Conservation (phyloP, 2,797 vertebrate species). For the Smutsia temminckii region DNA sequence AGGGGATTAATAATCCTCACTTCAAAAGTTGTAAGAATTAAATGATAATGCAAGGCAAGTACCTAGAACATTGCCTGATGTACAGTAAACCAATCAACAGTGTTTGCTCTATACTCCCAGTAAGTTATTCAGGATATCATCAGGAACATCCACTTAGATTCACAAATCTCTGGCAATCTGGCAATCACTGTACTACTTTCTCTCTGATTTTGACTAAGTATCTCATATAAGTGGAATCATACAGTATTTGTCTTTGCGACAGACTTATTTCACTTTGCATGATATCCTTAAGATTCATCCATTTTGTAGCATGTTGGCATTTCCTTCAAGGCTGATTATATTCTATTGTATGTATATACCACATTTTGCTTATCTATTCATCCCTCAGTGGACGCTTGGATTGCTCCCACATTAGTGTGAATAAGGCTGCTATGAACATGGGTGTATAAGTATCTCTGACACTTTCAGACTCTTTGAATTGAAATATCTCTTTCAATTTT, state of each 20-base stretch:
- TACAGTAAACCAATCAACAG: not conserved
- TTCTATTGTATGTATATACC: not conserved
- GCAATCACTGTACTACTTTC: not conserved
- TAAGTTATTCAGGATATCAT: not conserved
- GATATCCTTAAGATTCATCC: not conserved
- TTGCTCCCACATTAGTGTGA: not conserved
- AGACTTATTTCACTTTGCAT: not conserved
- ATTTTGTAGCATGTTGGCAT: not conserved
- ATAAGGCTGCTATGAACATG: not conserved
- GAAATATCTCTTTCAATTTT: not conserved
- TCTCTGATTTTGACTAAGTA: not conserved
- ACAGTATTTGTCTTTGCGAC: not conserved
- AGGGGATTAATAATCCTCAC: not conserved
- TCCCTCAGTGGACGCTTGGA: not conserved
- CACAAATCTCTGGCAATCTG: not conserved
- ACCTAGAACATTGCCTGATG: not conserved
- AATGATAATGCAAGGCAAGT: not conserved
- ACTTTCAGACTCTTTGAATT: too few relatives aligned
- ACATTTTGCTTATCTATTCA: not conserved
- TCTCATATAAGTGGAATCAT: not conserved
- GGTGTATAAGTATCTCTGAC: not conserved
- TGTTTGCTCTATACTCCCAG: not conserved
- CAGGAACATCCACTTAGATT: not conserved
- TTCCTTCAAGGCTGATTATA: not conserved
- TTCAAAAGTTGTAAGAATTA: not conserved